phyloP scores from a whole-genome alignment of 2,888 invertebrate genomes.

The Labia minor region DNA sequence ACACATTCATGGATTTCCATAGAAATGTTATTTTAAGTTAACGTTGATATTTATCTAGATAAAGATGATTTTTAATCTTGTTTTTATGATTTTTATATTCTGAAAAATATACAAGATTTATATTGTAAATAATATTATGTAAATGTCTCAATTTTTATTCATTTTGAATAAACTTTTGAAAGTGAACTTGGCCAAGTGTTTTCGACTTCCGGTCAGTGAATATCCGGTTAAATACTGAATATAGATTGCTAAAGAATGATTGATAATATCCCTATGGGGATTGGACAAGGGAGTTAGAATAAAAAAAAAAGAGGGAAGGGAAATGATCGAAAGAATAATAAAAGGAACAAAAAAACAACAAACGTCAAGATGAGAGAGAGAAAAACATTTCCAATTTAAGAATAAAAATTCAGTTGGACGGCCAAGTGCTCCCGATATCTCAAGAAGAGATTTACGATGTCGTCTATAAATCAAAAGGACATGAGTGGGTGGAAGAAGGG shows the following conservation, averaged over 20 bases:
- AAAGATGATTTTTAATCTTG: too few species aligned
- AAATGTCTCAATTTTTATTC: too few species aligned
- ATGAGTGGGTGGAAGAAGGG: neutral
- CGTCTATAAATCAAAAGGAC: neutral
- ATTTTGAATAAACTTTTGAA: neutral
- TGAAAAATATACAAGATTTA: too few species aligned
- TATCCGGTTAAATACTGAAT: conserved; percentile 3
- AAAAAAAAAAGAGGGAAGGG: too few species aligned
- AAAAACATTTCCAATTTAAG: neutral
- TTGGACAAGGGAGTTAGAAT: neutral
- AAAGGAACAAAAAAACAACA: too few species aligned
- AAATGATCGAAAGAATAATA: too few species aligned
- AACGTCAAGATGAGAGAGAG: neutral
- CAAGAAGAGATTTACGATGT: neutral
- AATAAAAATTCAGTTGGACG: neutral
- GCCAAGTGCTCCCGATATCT: neutral
- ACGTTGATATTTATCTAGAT: too few species aligned
- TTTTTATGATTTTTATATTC: too few species aligned
- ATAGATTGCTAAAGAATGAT: neutral
- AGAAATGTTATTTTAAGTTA: too few species aligned
- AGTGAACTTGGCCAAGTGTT: neutral
- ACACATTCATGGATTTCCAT: too few species aligned
- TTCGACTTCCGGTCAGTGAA: neutral
- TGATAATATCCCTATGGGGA: neutral
- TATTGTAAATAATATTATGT: too few species aligned